Conservation (phyloP, 2,113 vertebrate genomes). For the Lepisosteus osseus region DNA sequence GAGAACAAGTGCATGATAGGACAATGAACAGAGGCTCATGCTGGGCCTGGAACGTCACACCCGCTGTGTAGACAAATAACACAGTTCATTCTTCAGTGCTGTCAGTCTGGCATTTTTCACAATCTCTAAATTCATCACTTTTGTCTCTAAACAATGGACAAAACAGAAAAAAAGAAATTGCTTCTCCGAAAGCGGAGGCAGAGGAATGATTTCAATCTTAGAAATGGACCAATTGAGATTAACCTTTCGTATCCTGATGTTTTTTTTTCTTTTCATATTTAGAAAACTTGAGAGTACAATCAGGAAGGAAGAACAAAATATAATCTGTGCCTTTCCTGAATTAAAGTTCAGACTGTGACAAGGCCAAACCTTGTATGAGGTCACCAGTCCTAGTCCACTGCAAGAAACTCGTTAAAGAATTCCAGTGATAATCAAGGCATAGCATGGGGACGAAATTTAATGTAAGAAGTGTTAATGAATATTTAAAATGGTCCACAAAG, state of each 20-base stretch:
- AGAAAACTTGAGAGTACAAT: neutral
- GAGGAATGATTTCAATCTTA: constrained; percentile 42
- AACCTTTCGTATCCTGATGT: constrained; percentile 23
- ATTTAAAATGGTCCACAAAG: constrained; percentile 64
- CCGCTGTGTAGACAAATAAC: constrained; percentile 70
- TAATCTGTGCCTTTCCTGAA: neutral
- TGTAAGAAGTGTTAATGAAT: constrained; percentile 52
- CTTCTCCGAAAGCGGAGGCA: constrained; percentile 34
- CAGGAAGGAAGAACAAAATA: neutral
- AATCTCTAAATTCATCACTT: constrained; percentile 42
- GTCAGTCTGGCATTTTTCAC: constrained; percentile 66
- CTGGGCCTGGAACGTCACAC: constrained; percentile 57
- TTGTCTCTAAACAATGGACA: constrained; percentile 59
- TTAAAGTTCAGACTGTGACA: neutral
- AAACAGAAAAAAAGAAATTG: constrained; percentile 35
- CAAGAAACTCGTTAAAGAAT: constrained; percentile 6
- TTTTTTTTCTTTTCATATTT: too few relatives aligned
- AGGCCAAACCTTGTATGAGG: neutral
- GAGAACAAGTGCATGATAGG: constrained; percentile 40
- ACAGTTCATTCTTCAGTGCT: constrained; percentile 61
- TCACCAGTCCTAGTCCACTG: neutral
- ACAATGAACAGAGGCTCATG: constrained; percentile 67
- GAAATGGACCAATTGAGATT: constrained; percentile 31
- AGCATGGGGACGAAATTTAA: neutral
- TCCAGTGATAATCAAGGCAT: constrained; percentile 1